A percentile compares a stretch with the other conserved stretches of the same genome.
phyloP scores from a whole-genome alignment of 2,888 invertebrate genomes.

The Amiota communis region DNA sequence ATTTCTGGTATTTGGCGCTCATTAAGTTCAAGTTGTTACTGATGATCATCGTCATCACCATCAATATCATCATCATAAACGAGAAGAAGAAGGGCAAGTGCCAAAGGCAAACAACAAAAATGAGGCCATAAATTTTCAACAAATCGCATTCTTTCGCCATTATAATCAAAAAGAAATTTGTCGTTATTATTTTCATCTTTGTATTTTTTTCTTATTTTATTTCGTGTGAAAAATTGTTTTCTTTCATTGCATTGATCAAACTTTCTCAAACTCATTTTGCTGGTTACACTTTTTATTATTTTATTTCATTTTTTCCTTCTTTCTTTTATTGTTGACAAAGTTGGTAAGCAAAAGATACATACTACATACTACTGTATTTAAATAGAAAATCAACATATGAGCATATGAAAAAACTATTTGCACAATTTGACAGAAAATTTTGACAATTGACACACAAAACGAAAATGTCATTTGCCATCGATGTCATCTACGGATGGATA shows the following conservation, averaged over 20 bases:
- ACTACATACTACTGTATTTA: not conserved
- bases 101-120: not conserved
- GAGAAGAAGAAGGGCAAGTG: too few species aligned
- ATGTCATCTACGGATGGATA: too few species aligned
- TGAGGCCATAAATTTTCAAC: not conserved
- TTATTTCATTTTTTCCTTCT: too few species aligned
- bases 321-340: slow-evolving; percentile 43
- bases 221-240: too few species aligned
- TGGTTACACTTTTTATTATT: too few species aligned
- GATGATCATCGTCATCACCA: too few species aligned
- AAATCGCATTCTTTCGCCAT: slow-evolving; percentile 22
- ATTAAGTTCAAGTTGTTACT: not conserved
- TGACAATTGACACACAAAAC: not conserved
- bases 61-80: too few species aligned
- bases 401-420: slow-evolving; percentile 50
- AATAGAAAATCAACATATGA: slow-evolving; percentile 44
- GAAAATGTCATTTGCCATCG: slow-evolving; percentile 10
- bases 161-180: not conserved
- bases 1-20: slow-evolving; percentile 13
- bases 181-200: too few species aligned
- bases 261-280: slow-evolving; percentile 54
- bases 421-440: slow-evolving; percentile 43
- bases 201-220: too few species aligned
- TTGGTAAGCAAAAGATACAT: slow-evolving; percentile 45
- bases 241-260: slow-evolving; percentile 55